Conservation (phyloP, 35 echinoderm and acorn worm genomes). For the Ophioderma brevispina region DNA sequence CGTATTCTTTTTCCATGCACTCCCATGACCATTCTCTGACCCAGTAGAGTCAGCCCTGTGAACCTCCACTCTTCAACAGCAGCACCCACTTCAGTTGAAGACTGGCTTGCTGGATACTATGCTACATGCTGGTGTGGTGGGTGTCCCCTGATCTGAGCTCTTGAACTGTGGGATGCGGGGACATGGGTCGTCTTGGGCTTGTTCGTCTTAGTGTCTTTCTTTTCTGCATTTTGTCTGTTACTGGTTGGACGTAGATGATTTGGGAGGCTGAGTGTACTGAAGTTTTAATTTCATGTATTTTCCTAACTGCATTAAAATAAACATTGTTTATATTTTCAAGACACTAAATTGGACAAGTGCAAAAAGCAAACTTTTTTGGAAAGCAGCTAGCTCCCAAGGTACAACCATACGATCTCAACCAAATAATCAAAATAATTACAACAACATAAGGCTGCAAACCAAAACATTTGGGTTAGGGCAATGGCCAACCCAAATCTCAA, state of each 20-base stretch:
- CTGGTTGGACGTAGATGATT: constrained; percentile 15
- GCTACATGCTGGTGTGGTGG: background rate
- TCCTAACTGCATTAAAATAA: constrained; percentile 28
- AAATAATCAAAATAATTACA: background rate
- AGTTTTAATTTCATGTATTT: constrained; percentile 64
- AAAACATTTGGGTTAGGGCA: too few relatives aligned
- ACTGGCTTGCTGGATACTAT: background rate
- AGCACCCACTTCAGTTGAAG: background rate
- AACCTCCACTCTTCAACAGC: background rate
- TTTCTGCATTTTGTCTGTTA: background rate
- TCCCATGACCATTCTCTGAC: background rate
- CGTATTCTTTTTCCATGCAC: background rate
- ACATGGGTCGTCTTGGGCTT: background rate
- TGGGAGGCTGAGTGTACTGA: constrained; percentile 44
- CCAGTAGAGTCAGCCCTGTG: background rate
- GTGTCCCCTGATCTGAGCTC: background rate
- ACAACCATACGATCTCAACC: background rate
- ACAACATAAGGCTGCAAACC: background rate
- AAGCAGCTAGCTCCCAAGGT: background rate
- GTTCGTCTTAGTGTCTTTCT: background rate
- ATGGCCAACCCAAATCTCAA: too few relatives aligned
- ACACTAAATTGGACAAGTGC: too few relatives aligned
- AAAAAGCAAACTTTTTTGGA: too few relatives aligned
- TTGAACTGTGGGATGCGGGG: background rate
- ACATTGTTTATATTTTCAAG: too few relatives aligned